A percentile compares a stretch with the other conserved stretches of the same genome.
Evolutionary conservation across 2,888 invertebrate species (phyloP).

Genomic region (Galerucella nymphaeae): DNA sequence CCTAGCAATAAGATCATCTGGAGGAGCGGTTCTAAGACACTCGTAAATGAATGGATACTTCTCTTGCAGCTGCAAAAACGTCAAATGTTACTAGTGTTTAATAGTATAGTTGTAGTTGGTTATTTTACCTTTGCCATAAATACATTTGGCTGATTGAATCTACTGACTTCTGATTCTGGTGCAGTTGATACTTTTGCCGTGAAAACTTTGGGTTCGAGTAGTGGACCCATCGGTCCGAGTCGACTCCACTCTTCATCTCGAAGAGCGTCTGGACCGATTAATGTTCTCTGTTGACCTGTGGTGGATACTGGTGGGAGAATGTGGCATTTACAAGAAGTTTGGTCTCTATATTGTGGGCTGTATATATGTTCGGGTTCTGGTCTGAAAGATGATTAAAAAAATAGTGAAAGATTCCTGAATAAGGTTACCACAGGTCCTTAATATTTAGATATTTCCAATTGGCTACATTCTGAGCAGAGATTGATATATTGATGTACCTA

Average conservation of each 20-base stretch:
- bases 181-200: slow-evolving; percentile 69
- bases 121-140: slow-evolving; percentile 70
- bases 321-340: slow-evolving; percentile 56
- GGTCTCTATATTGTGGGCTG: slow-evolving; percentile 66
- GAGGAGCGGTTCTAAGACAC: slow-evolving; percentile 70
- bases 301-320: slow-evolving; percentile 42
- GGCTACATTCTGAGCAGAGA: too few relatives aligned
- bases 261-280: slow-evolving; percentile 55
- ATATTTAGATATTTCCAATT: too few relatives aligned
- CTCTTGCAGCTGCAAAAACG: slow-evolving; percentile 67
- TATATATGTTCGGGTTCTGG: slow-evolving; percentile 64
- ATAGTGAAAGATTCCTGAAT: too few relatives aligned
- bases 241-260: slow-evolving; percentile 63
- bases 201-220: slow-evolving; percentile 73
- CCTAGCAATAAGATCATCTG: slow-evolving; percentile 70
- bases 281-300: slow-evolving; percentile 40
- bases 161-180: slow-evolving; percentile 69
- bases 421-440: too few relatives aligned
- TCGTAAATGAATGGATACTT: slow-evolving; percentile 75
- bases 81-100: not conserved
- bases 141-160: slow-evolving; percentile 71
- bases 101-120: not conserved
- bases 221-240: slow-evolving; percentile 70
- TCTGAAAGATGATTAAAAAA: slow-evolving; percentile 58
- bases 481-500: too few relatives aligned